Base-by-base conservation (phyloP, 2,797 vertebrate genomes). In the Cynopterus sphinx region DNA sequence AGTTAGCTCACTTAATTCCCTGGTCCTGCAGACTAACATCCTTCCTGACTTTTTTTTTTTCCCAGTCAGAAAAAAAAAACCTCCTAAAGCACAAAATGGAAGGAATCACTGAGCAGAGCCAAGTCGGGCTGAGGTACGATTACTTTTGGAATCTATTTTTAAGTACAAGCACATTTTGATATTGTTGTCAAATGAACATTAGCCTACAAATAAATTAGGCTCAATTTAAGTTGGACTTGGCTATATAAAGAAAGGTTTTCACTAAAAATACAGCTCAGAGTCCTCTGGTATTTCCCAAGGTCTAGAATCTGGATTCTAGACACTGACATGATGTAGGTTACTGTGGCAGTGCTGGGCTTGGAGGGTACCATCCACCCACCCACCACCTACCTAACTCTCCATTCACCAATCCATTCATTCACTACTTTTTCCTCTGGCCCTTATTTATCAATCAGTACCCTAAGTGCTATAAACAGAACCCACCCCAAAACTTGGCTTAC, bases 51-150 rank as follows among this genome's bases (percentile, higher is more conserved):
- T 70, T 73, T 46, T 28, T 39, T 79, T 36, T 28, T 33, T 36
- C 26, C 63, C 16, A 4, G 15, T 85, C 63, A 70, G 33, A 77
- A 92, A 49, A 84, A 92, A 94, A 41, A 49, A 49, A n/a, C n/a
- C 11, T 79, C 39, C 57, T 85, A 83, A 86, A 86, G 73, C 94
- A 87, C 53, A 67, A 82, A 96, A 96, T 89, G 70, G 83, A 96
- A 97, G 89, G 65, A 96, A 94, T 53, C 1, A 1, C 43, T 55
- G 71, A 94, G 87, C 49, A 81, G 21, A 85, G 65, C 90, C 93
- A 90, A 96, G 75, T 81, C 1, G 3, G 63, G n/a, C 65, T 77
- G 59, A 91, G 75, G 65, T 77, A 11, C 51, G 51, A 73, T 51
- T 53, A 70, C 41, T 46, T 85, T 36, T 4, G 3, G 82, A 87